phyloP scores from a whole-genome alignment of 1,140 invertebrate genomes.

The Lethocerus indicus region DNA sequence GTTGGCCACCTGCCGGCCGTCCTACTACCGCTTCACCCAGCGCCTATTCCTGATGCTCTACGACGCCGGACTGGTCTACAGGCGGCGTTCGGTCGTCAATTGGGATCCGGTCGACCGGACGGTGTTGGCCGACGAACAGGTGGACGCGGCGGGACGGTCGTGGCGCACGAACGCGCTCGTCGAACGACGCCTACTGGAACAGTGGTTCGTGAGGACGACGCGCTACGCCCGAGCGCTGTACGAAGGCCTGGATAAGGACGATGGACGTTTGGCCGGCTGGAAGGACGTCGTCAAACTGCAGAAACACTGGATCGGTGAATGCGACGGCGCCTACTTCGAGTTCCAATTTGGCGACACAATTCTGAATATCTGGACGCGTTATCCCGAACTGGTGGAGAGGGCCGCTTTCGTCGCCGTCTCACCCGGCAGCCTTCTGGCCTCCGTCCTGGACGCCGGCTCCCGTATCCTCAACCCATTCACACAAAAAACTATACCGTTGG shows the following conservation, averaged over 20 bases:
- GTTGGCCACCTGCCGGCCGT: slow-evolving; percentile 55
- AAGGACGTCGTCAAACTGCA: slow-evolving; percentile 79
- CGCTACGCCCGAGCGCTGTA: slow-evolving; percentile 50
- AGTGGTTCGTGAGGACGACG: slow-evolving; percentile 93
- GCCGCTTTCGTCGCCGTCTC: slow-evolving; percentile 41
- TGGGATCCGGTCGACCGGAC: slow-evolving; percentile 99
- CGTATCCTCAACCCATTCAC: slow-evolving; percentile 60
- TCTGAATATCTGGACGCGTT: slow-evolving; percentile 48
- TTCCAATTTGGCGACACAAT: slow-evolving; percentile 35
- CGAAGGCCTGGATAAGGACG: slow-evolving; percentile 57
- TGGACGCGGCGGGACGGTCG: slow-evolving; percentile 75
- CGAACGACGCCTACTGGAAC: slow-evolving; percentile 60
- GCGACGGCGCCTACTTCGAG: slow-evolving; percentile 60
- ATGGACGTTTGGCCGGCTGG: slow-evolving; percentile 52
- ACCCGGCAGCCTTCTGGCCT: slow-evolving; percentile 30
- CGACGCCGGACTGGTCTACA: slow-evolving; percentile 70
- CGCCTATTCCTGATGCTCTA: slow-evolving; percentile 82
- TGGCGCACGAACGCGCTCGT: slow-evolving; percentile 96
- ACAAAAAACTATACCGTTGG: slow-evolving; percentile 44
- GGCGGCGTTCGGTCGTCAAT: slow-evolving; percentile 80
- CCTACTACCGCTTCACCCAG: slow-evolving; percentile 90
- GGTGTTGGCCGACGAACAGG: slow-evolving; percentile 95
- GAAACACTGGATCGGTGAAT: slow-evolving; percentile 90
- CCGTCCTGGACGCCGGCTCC: slow-evolving; percentile 25
- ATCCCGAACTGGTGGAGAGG: slow-evolving; percentile 40